Conservation (phyloP, 2,888 invertebrate genomes). For the Agrochola lota region DNA sequence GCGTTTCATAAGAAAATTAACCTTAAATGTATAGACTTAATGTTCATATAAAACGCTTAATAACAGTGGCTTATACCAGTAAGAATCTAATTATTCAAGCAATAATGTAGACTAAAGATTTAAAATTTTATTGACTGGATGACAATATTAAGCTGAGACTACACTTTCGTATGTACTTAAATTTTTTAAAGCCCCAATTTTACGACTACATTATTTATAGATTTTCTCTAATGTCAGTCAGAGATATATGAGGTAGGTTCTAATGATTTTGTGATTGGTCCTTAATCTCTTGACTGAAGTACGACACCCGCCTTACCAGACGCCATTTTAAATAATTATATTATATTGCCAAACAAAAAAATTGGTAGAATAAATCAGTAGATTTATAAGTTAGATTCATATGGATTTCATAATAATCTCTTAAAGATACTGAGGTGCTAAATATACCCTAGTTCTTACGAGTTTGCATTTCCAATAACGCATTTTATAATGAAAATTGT, state of each 20-base stretch:
- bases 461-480: slow-evolving; percentile 69
- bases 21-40: background rate
- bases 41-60: background rate
- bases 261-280: slow-evolving; percentile 29
- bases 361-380: slow-evolving; percentile 71
- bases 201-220: background rate
- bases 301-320: slow-evolving; percentile 42
- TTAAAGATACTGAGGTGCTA: slow-evolving; percentile 81
- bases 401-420: slow-evolving; percentile 79
- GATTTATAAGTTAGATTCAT: slow-evolving; percentile 75
- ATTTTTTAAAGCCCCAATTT: slow-evolving; percentile 13
- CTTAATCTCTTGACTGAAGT: slow-evolving; percentile 27
- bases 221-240: slow-evolving; percentile 39
- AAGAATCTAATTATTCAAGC: slow-evolving; percentile 10
- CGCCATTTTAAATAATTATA: slow-evolving; percentile 65
- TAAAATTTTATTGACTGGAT: slow-evolving; percentile 7
- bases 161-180: slow-evolving; percentile 29
- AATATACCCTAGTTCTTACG: slow-evolving; percentile 68
- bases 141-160: slow-evolving; percentile 4
- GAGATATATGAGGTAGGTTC: slow-evolving; percentile 23
- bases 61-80: background rate
- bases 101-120: slow-evolving; percentile 11
- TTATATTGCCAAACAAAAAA: slow-evolving; percentile 73
- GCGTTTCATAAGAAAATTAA: background rate
- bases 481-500: slow-evolving; percentile 62